A percentile compares a stretch with the other conserved stretches of the same genome.
phyloP scores from a whole-genome alignment of 2,113 vertebrate species.

The Indicator maculatus region DNA sequence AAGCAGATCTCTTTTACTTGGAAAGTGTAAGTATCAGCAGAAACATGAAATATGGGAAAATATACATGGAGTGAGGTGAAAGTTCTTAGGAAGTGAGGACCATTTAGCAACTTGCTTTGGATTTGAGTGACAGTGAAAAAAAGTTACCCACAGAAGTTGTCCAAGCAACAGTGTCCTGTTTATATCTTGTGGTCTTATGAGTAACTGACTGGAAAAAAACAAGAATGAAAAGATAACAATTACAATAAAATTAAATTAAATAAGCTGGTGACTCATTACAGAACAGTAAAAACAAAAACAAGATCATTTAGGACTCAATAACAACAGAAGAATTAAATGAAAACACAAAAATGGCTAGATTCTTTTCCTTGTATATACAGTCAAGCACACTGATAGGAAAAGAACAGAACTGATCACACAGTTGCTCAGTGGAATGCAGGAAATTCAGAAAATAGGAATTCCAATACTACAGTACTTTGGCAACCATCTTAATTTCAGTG shows the following conservation, averaged over 20 bases:
- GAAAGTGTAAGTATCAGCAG: background rate
- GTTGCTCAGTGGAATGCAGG: background rate
- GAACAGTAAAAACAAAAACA: constrained; percentile 78
- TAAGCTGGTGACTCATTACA: constrained; percentile 79
- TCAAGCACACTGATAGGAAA: background rate
- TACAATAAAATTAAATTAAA: constrained; percentile 81
- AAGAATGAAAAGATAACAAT: constrained; percentile 80
- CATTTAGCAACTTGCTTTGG: constrained; percentile 10
- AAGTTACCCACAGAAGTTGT: constrained; percentile 36
- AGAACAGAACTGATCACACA: background rate
- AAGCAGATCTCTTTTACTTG: background rate
- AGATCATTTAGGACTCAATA: constrained; percentile 47
- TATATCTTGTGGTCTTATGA: constrained; percentile 81
- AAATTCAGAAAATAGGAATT: background rate
- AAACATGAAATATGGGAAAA: background rate
- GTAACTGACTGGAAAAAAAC: constrained; percentile 79
- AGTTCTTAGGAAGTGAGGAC: constrained; percentile 18
- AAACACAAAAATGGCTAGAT: constrained; percentile 13
- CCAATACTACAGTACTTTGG: background rate
- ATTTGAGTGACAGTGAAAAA: constrained; percentile 48
- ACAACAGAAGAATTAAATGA: constrained; percentile 32
- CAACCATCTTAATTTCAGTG: background rate
- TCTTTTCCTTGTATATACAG: background rate
- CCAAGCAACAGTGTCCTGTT: constrained; percentile 78
- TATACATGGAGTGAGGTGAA: background rate